phyloP scores from a whole-genome alignment of 2,797 vertebrate species.

The Spinus pinus region DNA sequence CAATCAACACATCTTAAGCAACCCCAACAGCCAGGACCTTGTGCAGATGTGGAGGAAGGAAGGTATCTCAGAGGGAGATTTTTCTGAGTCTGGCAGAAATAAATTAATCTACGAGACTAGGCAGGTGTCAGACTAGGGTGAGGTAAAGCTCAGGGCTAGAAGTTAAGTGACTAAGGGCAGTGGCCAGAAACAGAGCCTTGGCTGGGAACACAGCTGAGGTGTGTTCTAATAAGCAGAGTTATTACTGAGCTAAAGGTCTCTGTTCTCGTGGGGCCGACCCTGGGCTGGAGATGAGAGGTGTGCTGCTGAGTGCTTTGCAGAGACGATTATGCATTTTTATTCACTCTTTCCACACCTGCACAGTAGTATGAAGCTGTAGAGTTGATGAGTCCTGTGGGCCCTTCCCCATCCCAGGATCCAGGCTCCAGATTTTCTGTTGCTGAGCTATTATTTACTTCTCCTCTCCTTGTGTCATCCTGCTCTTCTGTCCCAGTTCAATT shows the following conservation, averaged over 20 bases:
- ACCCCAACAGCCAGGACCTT: background rate
- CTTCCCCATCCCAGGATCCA: background rate
- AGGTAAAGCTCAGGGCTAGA: constrained; percentile 2
- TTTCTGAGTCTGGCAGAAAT: constrained; percentile 30
- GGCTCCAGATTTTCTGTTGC: constrained; percentile 21
- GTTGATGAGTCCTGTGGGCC: background rate
- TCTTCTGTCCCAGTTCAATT: constrained; percentile 30
- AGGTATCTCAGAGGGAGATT: background rate
- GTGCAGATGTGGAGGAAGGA: background rate
- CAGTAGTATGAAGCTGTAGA: background rate
- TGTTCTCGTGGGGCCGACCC: background rate
- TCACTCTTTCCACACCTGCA: constrained; percentile 42
- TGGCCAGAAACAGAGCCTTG: background rate
- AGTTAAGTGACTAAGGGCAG: background rate
- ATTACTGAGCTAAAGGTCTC: constrained; percentile 45
- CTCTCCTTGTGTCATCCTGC: constrained; percentile 1
- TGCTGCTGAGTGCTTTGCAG: constrained; percentile 12
- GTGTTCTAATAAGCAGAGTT: constrained; percentile 31
- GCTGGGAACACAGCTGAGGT: background rate
- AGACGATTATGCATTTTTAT: background rate
- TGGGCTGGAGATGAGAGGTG: constrained; percentile 2
- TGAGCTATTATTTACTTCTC: constrained; percentile 6
- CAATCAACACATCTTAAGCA: background rate
- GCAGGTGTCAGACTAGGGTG: background rate
- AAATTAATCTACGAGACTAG: constrained; percentile 21